Evolutionary conservation across 1,140 invertebrate species (phyloP).

Genomic region (Odontomachus brunneus): DNA sequence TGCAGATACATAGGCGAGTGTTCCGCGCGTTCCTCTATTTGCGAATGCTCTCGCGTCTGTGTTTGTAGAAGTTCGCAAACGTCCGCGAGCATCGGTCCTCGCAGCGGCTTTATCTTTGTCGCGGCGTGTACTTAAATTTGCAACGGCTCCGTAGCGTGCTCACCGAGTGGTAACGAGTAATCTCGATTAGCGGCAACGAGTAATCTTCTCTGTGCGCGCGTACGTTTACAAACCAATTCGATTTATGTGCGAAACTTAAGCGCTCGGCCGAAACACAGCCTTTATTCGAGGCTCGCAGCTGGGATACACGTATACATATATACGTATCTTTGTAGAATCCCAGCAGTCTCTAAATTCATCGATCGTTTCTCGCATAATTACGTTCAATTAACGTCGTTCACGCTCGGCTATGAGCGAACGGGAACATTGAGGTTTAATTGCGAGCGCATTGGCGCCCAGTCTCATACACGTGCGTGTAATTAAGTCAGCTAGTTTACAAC

Average conservation of each 20-base stretch:
- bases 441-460: neutral
- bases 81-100: slow-evolving; percentile 29
- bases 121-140: slow-evolving; percentile 57
- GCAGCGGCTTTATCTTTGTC: slow-evolving; percentile 50
- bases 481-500: slow-evolving; percentile 44
- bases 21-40: slow-evolving; percentile 56
- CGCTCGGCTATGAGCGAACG: slow-evolving; percentile 10
- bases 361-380: slow-evolving; percentile 29
- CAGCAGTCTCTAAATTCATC: slow-evolving; percentile 7
- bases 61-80: slow-evolving; percentile 52
- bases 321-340: slow-evolving; percentile 4
- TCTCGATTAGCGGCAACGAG: slow-evolving; percentile 25
- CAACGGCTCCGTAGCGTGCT: slow-evolving; percentile 11
- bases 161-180: neutral
- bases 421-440: slow-evolving; percentile 41
- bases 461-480: slow-evolving; percentile 43
- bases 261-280: neutral
- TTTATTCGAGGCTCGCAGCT: neutral
- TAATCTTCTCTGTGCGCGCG: neutral
- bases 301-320: neutral
- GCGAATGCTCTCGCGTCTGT: slow-evolving; percentile 33
- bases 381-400: slow-evolving; percentile 14
- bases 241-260: neutral
- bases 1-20: slow-evolving; percentile 13
- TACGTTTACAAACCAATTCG: neutral